Percentiles rank a stretch among this genome's conserved stretches.
phyloP scores from a whole-genome alignment of 2,113 vertebrate genomes.

The Periophthalmodon schlosseri region DNA sequence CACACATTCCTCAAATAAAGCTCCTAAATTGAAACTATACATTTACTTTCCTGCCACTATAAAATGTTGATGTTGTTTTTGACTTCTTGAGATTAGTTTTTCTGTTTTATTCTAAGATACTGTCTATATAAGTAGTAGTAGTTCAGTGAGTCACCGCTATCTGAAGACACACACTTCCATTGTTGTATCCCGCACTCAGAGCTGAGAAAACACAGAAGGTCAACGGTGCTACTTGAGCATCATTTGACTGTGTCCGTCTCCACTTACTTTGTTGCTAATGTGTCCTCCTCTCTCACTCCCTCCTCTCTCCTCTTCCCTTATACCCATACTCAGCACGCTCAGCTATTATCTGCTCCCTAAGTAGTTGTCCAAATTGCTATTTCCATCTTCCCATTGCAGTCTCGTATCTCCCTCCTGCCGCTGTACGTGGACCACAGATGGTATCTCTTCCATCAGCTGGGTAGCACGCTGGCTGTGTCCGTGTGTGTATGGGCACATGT shows the following conservation, averaged over 20 bases:
- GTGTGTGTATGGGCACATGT: slow-evolving; percentile 34
- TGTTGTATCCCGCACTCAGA: not conserved
- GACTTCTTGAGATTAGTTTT: too few relatives aligned
- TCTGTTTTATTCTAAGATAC: too few relatives aligned
- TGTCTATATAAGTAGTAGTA: not conserved
- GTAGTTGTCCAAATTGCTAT: slow-evolving; percentile 18
- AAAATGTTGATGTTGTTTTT: too few relatives aligned
- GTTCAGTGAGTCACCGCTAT: not conserved
- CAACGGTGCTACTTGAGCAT: slow-evolving; percentile 22
- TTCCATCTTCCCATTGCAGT: slow-evolving; percentile 18
- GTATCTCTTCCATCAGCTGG: slow-evolving; percentile 46
- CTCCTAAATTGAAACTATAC: too few relatives aligned
- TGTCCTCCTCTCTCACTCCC: slow-evolving; percentile 18
- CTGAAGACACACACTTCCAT: not conserved
- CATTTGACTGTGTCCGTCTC: slow-evolving; percentile 3
- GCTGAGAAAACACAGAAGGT: slow-evolving; percentile 2
- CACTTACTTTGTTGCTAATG: slow-evolving; percentile 6
- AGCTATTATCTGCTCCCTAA: not conserved
- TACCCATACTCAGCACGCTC: slow-evolving; percentile 13
- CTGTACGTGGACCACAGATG: slow-evolving; percentile 44
- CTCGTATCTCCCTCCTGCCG: slow-evolving; percentile 35
- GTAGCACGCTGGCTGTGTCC: slow-evolving; percentile 23
- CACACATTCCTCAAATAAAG: too few relatives aligned
- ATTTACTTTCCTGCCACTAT: too few relatives aligned
- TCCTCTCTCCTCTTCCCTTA: slow-evolving; percentile 1